Base-by-base conservation (phyloP, 2,888 invertebrate genomes). In the Anorthoa munda region DNA sequence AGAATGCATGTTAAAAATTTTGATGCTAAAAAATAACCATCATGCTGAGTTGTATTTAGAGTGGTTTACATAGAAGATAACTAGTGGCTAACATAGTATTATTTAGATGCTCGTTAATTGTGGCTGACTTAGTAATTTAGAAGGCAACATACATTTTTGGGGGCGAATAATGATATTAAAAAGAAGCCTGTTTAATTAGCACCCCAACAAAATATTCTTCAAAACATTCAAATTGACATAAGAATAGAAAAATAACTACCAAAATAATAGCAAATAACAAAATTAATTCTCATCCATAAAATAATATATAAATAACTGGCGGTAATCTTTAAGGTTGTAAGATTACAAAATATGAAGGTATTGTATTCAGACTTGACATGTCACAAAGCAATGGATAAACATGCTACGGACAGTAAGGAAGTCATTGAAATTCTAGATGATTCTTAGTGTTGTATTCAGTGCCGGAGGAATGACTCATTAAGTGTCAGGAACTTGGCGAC, bases 401-500 rank as follows among this genome's bases (percentile, higher is more conserved):
- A 69, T 66, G 79, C 46, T 58, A 73, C 72, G 69, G 76, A 82
- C 85, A 80, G 83, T 87, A 89, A 91, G 93, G 92, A 93, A 93
- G 91, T 91, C 82, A 89, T 92, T 91, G 86, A 85, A 91, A 92
- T 93, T 92, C 91, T 88, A 79, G 58, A 87, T 77, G 75, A 75
- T 85, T 85, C 77, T 70, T 75, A 65, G 69, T 66, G 74, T 72
- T 72, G 79, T 50, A 65, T 82, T 78, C 83, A 74, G 72, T 78
- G 77, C 72, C 63, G 66, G 60, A 71, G 46, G 65, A 76, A 71
- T 87, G 85, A 87, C 64, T 87, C 84, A 81, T 81, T 77, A 75
- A 71, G 64, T 77, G 68, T 77, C 78, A 79, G 71, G 77, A 84
- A 82, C 79, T 78, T 58, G 11, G 70, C 50, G 79, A 83, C 66